These are phyloP conservation scores for Myotis vivesi DNA, from an alignment of 2,797 vertebrate species.

Conservation along the genomic window DNA sequence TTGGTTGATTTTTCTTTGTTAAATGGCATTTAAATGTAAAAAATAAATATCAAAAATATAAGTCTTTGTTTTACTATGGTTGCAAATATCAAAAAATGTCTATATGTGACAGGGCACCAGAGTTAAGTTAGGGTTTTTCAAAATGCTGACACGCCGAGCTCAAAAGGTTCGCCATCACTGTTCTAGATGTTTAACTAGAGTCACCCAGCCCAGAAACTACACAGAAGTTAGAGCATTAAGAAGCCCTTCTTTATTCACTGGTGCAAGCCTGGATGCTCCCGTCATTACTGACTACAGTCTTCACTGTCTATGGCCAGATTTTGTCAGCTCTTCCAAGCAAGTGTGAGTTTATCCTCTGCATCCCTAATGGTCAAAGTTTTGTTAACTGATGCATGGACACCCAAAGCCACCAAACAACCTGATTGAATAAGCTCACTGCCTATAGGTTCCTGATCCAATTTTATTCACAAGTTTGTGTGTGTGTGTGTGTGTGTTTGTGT, in stretches of 20 bases:
- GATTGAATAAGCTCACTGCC: not conserved
- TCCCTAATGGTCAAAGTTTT: not conserved
- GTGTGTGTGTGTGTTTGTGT: too few relatives aligned
- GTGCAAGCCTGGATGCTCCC: not conserved
- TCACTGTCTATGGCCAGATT: not conserved
- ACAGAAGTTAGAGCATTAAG: not conserved
- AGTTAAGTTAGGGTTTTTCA: too few relatives aligned
- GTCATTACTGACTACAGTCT: not conserved
- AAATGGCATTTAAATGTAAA: too few relatives aligned
- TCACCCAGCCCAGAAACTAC: not conserved
- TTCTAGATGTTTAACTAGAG: not conserved
- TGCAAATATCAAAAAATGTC: too few relatives aligned
- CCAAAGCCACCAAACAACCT: not conserved
- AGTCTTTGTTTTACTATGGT: too few relatives aligned
- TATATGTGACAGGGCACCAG: too few relatives aligned
- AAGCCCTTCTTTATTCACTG: not conserved
- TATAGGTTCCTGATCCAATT: not conserved
- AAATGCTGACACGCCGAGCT: too few relatives aligned
- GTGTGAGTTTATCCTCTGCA: not conserved
- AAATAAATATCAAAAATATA: too few relatives aligned
- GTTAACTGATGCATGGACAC: not conserved
- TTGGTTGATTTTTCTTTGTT: too few relatives aligned
- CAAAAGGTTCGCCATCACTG: too few relatives aligned
- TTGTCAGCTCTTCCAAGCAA: not conserved
- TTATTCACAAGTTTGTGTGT: not conserved